Conservation (phyloP, 2,113 vertebrate genomes). For the Sebastes fasciatus region DNA sequence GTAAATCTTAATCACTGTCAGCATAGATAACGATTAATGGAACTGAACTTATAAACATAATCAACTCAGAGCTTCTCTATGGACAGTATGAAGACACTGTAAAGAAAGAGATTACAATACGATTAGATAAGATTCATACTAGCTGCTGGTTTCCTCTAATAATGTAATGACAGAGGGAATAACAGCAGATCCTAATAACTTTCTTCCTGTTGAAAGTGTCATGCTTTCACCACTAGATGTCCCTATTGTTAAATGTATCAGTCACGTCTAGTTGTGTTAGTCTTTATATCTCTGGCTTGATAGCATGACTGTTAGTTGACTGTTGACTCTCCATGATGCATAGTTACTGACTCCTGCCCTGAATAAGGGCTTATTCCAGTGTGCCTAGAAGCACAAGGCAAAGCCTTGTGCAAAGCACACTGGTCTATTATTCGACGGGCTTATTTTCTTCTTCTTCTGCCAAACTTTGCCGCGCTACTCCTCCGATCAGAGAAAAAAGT, state of each 20-base stretch:
- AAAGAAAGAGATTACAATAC: not conserved
- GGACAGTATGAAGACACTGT: no score
- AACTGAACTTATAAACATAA: not conserved
- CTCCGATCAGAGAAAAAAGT: no score
- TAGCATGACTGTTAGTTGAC: not conserved
- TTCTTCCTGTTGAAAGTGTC: not conserved
- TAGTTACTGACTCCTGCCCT: not conserved
- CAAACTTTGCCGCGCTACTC: no score
- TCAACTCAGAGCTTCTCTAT: no score
- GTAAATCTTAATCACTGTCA: not conserved
- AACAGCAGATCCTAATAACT: not conserved
- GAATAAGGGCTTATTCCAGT: no score
- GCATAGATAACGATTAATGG: no score
- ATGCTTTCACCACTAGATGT: constrained; percentile 41
- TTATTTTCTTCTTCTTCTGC: no score
- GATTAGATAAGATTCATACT: not conserved
- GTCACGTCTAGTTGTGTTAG: not conserved
- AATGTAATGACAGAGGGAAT: no score
- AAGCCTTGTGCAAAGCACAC: no score
- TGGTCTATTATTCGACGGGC: no score
- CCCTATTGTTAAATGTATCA: constrained; percentile 12
- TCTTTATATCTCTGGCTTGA: not conserved
- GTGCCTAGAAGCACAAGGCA: no score
- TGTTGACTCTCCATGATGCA: not conserved
- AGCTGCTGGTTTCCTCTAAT: no score